Evolutionary conservation across 2,113 vertebrate genomes (phyloP).

Genomic region (Varanus salvator): DNA sequence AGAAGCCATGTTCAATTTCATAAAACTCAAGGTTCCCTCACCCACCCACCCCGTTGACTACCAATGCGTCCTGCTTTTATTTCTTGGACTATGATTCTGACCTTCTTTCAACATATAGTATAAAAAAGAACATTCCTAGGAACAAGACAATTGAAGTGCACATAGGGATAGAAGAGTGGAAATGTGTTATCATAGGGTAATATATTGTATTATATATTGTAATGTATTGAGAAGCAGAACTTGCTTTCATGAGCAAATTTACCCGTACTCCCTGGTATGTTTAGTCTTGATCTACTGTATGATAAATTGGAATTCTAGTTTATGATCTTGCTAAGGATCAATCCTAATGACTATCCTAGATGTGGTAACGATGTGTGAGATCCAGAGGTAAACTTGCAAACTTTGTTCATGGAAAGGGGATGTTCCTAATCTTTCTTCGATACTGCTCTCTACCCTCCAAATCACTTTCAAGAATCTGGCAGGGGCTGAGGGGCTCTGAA

Average conservation of each 20-base stretch:
- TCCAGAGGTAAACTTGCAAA: no score
- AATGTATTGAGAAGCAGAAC: not conserved
- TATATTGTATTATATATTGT: not conserved
- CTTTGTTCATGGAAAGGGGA: no score
- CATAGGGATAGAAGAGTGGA: not conserved
- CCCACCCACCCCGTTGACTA: no score
- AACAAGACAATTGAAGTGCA: constrained; percentile 43
- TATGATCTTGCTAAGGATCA: not conserved
- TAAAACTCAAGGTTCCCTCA: constrained; percentile 13
- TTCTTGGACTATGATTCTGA: not conserved
- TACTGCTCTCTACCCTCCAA: no score
- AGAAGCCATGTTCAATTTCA: constrained; percentile 21
- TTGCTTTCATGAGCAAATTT: not conserved
- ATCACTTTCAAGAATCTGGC: no score
- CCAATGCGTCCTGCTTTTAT: constrained; percentile 23
- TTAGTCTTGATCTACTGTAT: not conserved
- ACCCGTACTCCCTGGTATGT: not conserved
- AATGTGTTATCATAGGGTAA: not conserved
- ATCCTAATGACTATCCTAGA: not conserved
- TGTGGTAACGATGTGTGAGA: no score
- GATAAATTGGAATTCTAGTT: not conserved
- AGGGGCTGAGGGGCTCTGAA: no score
- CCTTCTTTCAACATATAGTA: constrained; percentile 30
- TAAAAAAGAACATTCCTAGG: constrained; percentile 4
- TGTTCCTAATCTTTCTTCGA: no score